Percentiles rank a stretch among this genome's conserved stretches.
Evolutionary conservation across 2,888 invertebrate species (phyloP).

Genomic region (Andrena chrysosceles): DNA sequence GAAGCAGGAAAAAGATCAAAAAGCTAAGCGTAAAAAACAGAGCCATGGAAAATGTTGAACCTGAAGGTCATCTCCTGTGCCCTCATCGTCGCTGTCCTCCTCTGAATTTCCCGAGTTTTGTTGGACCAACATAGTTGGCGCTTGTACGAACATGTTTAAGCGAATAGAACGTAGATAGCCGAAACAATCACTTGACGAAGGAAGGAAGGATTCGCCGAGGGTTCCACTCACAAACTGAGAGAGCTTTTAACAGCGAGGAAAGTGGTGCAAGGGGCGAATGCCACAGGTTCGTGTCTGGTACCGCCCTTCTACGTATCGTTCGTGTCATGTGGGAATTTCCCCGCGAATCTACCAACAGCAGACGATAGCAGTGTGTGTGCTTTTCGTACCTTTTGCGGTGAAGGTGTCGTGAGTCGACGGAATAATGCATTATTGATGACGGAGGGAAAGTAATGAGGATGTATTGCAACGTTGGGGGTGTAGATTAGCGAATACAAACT

Average conservation of each 20-base stretch:
- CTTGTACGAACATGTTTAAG: conserved; percentile 81
- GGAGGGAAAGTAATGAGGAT: not conserved
- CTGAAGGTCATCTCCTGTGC: conserved; percentile 82
- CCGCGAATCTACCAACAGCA: conserved; percentile 52
- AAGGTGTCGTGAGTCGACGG: not conserved
- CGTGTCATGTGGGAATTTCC: conserved; percentile 72
- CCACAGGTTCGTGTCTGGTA: conserved; percentile 80
- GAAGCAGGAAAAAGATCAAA: not conserved
- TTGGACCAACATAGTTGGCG: conserved; percentile 68
- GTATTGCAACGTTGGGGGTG: not conserved
- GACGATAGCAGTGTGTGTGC: conserved; percentile 56
- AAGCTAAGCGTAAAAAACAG: not conserved
- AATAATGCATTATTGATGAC: not conserved
- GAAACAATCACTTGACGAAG: conserved; percentile 5
- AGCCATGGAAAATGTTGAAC: conserved; percentile 60
- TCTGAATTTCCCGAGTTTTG: conserved; percentile 80
- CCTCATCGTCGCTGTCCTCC: conserved; percentile 80
- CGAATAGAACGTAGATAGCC: not conserved
- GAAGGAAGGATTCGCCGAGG: conserved; percentile 23
- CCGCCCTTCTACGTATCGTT: conserved; percentile 73
- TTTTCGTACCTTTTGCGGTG: conserved; percentile 1
- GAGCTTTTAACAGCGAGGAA: conserved; percentile 33
- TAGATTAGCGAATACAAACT: not conserved
- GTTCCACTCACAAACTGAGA: conserved; percentile 30
- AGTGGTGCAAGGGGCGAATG: conserved; percentile 55